Conservation (phyloP, 2,797 vertebrate genomes). For the Notolabrus celidotus region DNA sequence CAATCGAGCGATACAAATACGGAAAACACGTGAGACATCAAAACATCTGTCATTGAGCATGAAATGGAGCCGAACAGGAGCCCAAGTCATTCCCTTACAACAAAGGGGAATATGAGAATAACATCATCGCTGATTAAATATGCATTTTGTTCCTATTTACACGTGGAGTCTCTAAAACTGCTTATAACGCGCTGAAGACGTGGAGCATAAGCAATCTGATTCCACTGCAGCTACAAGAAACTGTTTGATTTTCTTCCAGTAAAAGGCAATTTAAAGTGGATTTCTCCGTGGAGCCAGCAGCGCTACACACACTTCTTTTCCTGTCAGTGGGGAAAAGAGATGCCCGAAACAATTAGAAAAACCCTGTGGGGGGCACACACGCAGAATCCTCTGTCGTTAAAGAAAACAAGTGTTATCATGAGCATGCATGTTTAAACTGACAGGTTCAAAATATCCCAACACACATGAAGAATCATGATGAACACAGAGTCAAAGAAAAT, state of each 20-base stretch:
- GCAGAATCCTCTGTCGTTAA: slow-evolving; percentile 34
- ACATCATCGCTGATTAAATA: slow-evolving; percentile 80
- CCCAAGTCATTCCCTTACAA: slow-evolving; percentile 59
- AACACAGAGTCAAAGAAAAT: slow-evolving; percentile 73
- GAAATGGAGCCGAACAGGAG: slow-evolving; percentile 72
- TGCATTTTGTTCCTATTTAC: slow-evolving; percentile 79
- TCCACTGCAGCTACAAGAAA: slow-evolving; percentile 67
- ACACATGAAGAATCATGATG: slow-evolving; percentile 71
- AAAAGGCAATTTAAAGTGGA: slow-evolving; percentile 62
- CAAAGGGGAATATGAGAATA: slow-evolving; percentile 58
- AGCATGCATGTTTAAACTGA: slow-evolving; percentile 72
- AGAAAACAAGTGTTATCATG: slow-evolving; percentile 50
- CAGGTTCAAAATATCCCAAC: slow-evolving; percentile 56
- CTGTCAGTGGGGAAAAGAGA: neutral
- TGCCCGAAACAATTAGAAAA: slow-evolving; percentile 18
- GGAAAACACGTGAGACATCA: slow-evolving; percentile 82
- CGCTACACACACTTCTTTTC: slow-evolving; percentile 36
- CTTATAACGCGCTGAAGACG: slow-evolving; percentile 48
- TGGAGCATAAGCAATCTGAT: slow-evolving; percentile 54
- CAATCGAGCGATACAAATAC: slow-evolving; percentile 87
- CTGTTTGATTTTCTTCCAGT: slow-evolving; percentile 42
- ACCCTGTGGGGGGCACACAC: slow-evolving; percentile 29
- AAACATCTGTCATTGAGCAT: slow-evolving; percentile 74
- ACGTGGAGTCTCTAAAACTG: slow-evolving; percentile 69
- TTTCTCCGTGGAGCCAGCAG: slow-evolving; percentile 37